Evolutionary conservation across 2,797 vertebrate species (phyloP), one percentile per base, ranked within the genome.

Genomic region (Xenopus petersii): DNA sequence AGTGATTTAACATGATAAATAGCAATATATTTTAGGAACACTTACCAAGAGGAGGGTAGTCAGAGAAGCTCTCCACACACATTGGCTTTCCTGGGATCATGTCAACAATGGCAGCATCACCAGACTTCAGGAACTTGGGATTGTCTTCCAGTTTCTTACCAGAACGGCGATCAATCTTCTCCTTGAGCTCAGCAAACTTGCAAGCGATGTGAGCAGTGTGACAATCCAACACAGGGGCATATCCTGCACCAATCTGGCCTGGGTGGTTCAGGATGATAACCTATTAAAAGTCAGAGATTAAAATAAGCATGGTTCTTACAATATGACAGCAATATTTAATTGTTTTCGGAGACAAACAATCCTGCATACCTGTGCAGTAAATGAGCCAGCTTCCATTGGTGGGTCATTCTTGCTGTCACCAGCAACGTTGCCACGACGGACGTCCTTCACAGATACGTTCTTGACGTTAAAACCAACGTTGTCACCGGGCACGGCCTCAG

Each of bases 21-120:
- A 30, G 26, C 26, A 30, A 30, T 21, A 21, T 21, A 21, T 21
- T 21, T 21, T 21, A 21, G 21, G 21, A 21, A 21, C 21, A 21
- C 94, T 93, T 87, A 96, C 95, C 96, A 2, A 97, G 91, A 56
- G 95, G 95, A 71, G 95, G 95, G 78, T 96, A 97, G 79, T 97
- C 95, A 0, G 95, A 97, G 88, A 98, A 97, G 90, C 95, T 97
- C 87, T 98, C 94, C 47, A 97, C 94, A 90, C 95, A 98, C 96
- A 96, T 96, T 36, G 95, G 95, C 59, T 97, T 97, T 80, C 95
- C 94, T 1, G 95, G 95, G 77, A 96, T 87, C 95, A 97, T 97
- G 13, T 95, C 95, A 63, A 98, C 94, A 0, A 98, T 97, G 84
- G 95, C 95, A 54, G 96, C 95, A 77, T 98, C 95, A 73, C 95